These are phyloP conservation scores for Leptinotarsa defecta DNA, from an alignment of 1,140 invertebrate species.

Conservation along the genomic window DNA sequence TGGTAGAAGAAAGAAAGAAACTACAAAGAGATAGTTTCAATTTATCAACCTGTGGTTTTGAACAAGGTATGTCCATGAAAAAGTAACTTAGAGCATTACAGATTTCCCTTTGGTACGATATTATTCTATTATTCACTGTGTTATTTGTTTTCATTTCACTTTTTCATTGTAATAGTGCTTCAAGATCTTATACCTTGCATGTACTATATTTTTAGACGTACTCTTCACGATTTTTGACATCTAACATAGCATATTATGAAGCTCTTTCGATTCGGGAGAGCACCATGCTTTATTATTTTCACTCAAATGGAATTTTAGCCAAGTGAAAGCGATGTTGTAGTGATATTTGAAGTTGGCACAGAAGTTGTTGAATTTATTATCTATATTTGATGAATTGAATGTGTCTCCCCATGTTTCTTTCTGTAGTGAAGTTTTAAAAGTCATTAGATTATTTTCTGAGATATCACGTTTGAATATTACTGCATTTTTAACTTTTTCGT, in stretches of 20 bases:
- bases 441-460: slow-evolving; percentile 5
- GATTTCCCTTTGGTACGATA: background rate
- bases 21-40: background rate
- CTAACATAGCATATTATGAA: background rate
- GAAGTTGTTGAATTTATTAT: background rate
- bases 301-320: background rate
- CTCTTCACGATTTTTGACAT: background rate
- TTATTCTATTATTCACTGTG: background rate
- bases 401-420: background rate
- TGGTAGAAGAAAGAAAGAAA: background rate
- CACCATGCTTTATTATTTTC: slow-evolving; percentile 1
- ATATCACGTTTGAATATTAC: no score
- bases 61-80: no score
- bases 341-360: background rate
- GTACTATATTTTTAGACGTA: no score
- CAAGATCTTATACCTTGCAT: no score
- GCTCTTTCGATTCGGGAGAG: background rate
- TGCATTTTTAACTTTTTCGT: no score
- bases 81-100: background rate
- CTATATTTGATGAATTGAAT: slow-evolving; percentile 2
- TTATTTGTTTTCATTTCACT: background rate
- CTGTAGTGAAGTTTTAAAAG: slow-evolving; percentile 14
- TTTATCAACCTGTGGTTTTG: background rate
- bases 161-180: background rate
- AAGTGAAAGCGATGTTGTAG: background rate